These are phyloP conservation scores for Tinamus guttatus DNA, from an alignment of 2,113 vertebrate species.

Conservation along the genomic window DNA sequence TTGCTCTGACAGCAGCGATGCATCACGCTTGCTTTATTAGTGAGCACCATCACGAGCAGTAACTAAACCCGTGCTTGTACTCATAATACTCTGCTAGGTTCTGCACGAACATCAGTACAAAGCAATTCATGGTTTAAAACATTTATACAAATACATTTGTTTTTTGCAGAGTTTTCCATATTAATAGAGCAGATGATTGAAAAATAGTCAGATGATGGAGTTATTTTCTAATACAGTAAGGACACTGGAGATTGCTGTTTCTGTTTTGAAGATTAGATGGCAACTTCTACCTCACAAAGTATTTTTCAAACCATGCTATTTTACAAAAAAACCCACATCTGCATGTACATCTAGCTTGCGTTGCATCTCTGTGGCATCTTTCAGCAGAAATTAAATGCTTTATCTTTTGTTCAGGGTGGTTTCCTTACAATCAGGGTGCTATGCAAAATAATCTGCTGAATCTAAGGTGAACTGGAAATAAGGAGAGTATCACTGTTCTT, in stretches of 20 bases:
- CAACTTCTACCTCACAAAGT: neutral
- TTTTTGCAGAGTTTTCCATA: neutral
- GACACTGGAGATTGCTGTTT: neutral
- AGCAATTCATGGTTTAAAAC: neutral
- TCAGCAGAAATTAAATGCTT: neutral
- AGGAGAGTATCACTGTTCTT: neutral
- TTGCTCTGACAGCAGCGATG: neutral
- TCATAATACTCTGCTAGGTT: neutral
- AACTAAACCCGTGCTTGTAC: neutral
- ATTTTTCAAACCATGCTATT: neutral
- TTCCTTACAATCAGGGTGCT: neutral
- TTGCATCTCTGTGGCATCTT: neutral
- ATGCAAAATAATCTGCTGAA: neutral
- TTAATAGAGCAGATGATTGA: neutral
- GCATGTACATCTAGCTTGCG: neutral
- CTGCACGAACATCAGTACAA: neutral
- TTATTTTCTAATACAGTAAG: neutral
- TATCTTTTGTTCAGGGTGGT: neutral
- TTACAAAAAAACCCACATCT: neutral
- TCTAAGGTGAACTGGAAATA: neutral
- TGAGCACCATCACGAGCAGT: neutral
- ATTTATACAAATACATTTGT: neutral
- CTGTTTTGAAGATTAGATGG: neutral
- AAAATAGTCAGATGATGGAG: fast-evolving
- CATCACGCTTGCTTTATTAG: neutral